A percentile compares a stretch with the other conserved stretches of the same genome.
Conservation (phyloP, 2,797 vertebrate species). For the Kryptolebias ocellatus region DNA sequence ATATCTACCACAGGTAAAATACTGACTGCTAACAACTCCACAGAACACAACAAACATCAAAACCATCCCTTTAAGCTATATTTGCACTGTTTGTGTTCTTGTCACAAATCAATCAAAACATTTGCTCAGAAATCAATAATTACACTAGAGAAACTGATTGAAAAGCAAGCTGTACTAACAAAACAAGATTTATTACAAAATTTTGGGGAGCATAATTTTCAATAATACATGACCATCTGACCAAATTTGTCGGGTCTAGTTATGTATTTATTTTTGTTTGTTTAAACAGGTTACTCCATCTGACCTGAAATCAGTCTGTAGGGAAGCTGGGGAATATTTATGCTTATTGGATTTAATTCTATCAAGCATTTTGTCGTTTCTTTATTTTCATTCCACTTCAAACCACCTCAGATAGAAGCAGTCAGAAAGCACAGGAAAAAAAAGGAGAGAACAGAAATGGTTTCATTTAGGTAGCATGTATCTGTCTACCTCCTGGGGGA, state of each 20-base stretch:
- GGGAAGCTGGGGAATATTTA: background rate
- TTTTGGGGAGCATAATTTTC: background rate
- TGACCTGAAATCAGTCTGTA: background rate
- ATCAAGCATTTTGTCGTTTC: constrained; percentile 1
- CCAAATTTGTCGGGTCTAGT: background rate
- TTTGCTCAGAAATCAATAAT: too few relatives aligned
- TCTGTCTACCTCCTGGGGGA: constrained; percentile 46
- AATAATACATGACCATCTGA: background rate
- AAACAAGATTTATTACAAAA: background rate
- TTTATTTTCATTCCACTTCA: constrained; percentile 8
- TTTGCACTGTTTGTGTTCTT: too few relatives aligned
- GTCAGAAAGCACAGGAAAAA: background rate
- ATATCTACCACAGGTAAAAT: too few relatives aligned
- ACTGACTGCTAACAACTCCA: too few relatives aligned
- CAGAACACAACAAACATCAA: too few relatives aligned
- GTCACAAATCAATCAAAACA: too few relatives aligned
- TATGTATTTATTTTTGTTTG: background rate
- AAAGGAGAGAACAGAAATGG: constrained; percentile 45
- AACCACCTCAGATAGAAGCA: constrained; percentile 13
- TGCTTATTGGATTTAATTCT: constrained; percentile 21
- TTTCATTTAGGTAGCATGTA: constrained; percentile 57
- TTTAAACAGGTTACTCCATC: background rate
- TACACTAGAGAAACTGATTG: background rate
- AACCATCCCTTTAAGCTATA: too few relatives aligned
- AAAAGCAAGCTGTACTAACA: background rate